Base-by-base conservation (phyloP, 2,797 vertebrate genomes). In the Hydrophis major region DNA sequence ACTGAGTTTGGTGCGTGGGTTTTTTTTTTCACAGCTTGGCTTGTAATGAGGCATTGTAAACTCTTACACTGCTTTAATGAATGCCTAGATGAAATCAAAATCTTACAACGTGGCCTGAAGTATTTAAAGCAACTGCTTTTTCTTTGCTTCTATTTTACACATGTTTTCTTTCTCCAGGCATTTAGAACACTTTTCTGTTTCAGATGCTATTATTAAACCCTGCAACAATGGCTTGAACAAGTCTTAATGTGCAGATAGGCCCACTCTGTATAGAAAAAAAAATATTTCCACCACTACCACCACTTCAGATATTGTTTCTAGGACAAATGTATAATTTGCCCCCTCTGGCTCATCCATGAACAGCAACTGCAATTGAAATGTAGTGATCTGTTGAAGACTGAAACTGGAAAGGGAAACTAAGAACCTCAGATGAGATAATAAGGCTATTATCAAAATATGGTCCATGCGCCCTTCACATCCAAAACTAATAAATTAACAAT, bases 31-130 rank as follows among this genome's bases (percentile, higher is more conserved):
- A 94, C 25, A 59, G 55, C 86, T 92, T 0, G 0, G 87, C 59
- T 87, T 91, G 56, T 91, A 91, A 53, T 0, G 6, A 96, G 95
- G 92, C 32, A 87, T 0, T n/a, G 55, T 55, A 53, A 89, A 14
- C 83, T 93, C 56, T 88, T 90, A 66, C 89, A 55, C 83, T 74
- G 55, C 91, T 83, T 83, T n/a, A 91, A 90, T 87, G 88, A 94
- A 89, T 59, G 50, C 91, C 89, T 92, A 63, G 90, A 89, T 93
- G 69, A 92, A 90, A 95, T 69, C 89, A 74, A 87, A 60, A 87
- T 86, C 92, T 92, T 94, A 92, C 28, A 61, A 86, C 2, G 7
- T 89, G 56, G 37, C 66, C 66, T 53, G 28, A 20, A 78, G 87
- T 28, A 78, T 89, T 78, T 78, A 88, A 57, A 78, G 87, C 57